Conservation (phyloP, 2,797 vertebrate genomes). For the Falco cherrug region DNA sequence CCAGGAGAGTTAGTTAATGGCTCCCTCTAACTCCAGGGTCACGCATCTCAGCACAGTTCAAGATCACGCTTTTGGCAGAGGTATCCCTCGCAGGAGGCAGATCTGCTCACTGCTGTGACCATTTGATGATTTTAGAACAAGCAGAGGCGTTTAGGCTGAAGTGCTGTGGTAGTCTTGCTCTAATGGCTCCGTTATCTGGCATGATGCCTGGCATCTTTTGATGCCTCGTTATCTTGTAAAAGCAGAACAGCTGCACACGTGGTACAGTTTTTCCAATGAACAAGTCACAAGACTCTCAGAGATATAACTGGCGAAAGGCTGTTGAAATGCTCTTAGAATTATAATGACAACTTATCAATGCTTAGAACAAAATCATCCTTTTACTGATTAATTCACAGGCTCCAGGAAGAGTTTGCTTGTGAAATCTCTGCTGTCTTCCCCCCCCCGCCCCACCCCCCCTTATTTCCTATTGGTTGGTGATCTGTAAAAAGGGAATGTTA, state of each 20-base stretch:
- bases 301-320: neutral
- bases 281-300: slow-evolving; percentile 63
- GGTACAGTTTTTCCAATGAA: slow-evolving; percentile 42
- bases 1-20: neutral
- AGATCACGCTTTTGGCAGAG: neutral
- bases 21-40: neutral
- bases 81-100: neutral
- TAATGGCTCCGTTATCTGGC: slow-evolving; percentile 48
- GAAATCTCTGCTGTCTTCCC: neutral
- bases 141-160: slow-evolving; percentile 50
- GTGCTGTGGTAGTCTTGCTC: slow-evolving; percentile 25
- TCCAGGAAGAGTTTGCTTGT: slow-evolving; percentile 47
- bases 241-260: slow-evolving; percentile 37
- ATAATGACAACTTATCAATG: slow-evolving; percentile 65
- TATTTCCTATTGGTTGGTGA: neutral
- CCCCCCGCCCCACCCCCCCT: neutral
- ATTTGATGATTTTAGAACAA: neutral
- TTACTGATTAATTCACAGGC: slow-evolving; percentile 44
- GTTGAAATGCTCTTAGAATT: slow-evolving; percentile 72
- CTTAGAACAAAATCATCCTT: slow-evolving; percentile 47
- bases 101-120: neutral
- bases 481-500: neutral
- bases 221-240: slow-evolving; percentile 69
- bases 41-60: neutral
- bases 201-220: slow-evolving; percentile 58